phyloP scores from a whole-genome alignment of 2,113 vertebrate genomes.

The Platichthys flesus region DNA sequence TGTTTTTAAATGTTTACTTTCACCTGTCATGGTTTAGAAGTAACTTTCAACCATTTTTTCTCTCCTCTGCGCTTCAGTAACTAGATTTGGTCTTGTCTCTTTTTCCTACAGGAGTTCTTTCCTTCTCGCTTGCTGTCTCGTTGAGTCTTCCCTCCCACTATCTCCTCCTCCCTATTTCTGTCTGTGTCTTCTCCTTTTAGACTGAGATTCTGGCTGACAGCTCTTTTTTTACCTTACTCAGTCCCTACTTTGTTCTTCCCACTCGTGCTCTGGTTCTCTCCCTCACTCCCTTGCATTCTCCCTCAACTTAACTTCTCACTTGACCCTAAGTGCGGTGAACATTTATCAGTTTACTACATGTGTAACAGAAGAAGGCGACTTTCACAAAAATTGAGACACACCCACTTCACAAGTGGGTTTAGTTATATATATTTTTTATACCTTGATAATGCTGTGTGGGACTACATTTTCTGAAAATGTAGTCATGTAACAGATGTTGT shows the following conservation, averaged over 20 bases:
- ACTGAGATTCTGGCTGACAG: conserved; percentile 29
- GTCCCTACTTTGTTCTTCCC: conserved; percentile 9
- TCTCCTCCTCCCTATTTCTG: neutral
- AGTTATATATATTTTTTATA: no score
- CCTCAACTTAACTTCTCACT: neutral
- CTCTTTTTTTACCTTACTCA: conserved; percentile 39
- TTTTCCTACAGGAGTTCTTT: neutral
- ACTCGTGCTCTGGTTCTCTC: conserved; percentile 1
- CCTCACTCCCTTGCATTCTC: neutral
- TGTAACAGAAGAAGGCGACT: neutral
- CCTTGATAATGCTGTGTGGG: neutral
- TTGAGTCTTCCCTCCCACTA: neutral
- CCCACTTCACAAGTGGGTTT: neutral
- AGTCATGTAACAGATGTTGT: no score
- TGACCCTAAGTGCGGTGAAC: neutral
- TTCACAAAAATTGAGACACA: neutral
- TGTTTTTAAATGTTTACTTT: neutral
- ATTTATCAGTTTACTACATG: neutral
- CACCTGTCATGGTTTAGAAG: neutral
- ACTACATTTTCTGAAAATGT: neutral
- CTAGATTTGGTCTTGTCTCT: neutral
- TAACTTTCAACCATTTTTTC: neutral
- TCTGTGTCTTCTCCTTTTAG: conserved; percentile 1
- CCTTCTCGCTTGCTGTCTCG: neutral
- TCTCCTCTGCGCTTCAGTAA: neutral